Evolutionary conservation across 2,888 invertebrate genomes (phyloP).

Genomic region (Drosophila sordidula): DNA sequence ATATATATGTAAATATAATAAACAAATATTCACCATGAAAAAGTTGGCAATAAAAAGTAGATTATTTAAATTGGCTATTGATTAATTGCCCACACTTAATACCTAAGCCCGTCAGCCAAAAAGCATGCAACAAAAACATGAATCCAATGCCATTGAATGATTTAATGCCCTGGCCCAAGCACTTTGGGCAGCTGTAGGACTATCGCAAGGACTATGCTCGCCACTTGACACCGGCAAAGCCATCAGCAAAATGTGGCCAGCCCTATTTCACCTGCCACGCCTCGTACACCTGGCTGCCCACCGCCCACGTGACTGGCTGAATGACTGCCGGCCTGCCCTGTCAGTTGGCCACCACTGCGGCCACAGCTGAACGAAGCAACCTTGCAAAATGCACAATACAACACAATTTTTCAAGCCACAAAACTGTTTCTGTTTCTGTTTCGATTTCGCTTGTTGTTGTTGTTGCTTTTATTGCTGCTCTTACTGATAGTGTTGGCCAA

Average conservation of each 20-base stretch:
- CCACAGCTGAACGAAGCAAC: constrained; percentile 40
- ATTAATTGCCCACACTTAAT: constrained; percentile 29
- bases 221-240: constrained; percentile 35
- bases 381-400: constrained; percentile 65
- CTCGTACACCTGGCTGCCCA: constrained; percentile 9
- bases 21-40: background rate
- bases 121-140: constrained; percentile 8
- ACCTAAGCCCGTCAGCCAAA: background rate
- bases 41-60: constrained; percentile 6
- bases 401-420: constrained; percentile 67
- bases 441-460: constrained; percentile 12
- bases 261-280: constrained; percentile 20
- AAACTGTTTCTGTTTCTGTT: constrained; percentile 36
- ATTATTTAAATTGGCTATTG: constrained; percentile 32
- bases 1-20: constrained; percentile 2
- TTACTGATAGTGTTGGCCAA: constrained; percentile 64
- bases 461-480: constrained; percentile 15
- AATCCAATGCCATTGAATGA: constrained; percentile 38
- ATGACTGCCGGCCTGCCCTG: constrained; percentile 2
- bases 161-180: constrained; percentile 32
- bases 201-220: background rate
- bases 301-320: constrained; percentile 7
- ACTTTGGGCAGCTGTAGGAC: constrained; percentile 20
- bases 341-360: constrained; percentile 17
- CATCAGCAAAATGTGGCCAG: constrained; percentile 42